phyloP scores from a whole-genome alignment of 2,113 vertebrate species.

The Drymodes brunneopygia region DNA sequence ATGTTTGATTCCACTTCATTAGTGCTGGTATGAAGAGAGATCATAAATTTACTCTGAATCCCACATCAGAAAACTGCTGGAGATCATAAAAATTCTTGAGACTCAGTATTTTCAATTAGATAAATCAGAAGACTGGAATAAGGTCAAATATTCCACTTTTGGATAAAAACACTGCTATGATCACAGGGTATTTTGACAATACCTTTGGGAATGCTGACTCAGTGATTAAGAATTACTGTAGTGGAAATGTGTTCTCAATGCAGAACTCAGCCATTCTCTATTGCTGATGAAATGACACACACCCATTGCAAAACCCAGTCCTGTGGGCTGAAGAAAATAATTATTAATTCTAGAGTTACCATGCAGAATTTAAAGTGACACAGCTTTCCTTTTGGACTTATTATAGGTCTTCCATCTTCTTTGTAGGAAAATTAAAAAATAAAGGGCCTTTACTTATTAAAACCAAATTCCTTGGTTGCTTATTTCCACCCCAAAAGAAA shows the following conservation, averaged over 20 bases:
- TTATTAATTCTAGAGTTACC: background rate
- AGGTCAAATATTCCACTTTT: background rate
- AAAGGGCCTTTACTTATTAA: background rate
- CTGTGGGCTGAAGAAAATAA: background rate
- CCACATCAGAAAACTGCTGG: background rate
- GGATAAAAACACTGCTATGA: background rate
- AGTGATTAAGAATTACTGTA: background rate
- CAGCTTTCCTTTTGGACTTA: background rate
- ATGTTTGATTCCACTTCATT: background rate
- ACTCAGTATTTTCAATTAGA: background rate
- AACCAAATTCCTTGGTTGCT: background rate
- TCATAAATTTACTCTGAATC: background rate
- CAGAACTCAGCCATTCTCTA: background rate
- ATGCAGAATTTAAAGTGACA: background rate
- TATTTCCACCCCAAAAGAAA: background rate
- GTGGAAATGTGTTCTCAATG: background rate
- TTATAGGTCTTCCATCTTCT: background rate
- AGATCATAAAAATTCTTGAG: background rate
- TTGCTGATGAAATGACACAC: background rate
- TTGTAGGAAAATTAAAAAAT: background rate
- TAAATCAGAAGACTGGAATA: background rate
- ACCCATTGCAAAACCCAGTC: background rate
- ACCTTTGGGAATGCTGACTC: background rate
- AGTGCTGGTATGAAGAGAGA: background rate
- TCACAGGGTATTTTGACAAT: background rate